A percentile compares a stretch with the other conserved stretches of the same genome.
Evolutionary conservation across 2,888 invertebrate species (phyloP).

Genomic region (Aphidius colemani): DNA sequence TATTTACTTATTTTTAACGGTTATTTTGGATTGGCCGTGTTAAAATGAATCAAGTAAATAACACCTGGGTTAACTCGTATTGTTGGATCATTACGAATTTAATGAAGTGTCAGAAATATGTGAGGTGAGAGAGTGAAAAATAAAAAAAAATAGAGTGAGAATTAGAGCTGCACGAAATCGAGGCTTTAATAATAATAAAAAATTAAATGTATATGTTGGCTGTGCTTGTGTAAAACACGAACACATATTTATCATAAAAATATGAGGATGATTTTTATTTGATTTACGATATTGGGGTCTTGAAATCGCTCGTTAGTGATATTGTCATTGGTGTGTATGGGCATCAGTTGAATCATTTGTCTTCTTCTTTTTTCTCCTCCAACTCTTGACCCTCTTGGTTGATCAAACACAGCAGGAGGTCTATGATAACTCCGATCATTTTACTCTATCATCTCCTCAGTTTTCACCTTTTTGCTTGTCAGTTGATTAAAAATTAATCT

Average conservation of each 20-base stretch:
- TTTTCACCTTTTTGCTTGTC: neutral
- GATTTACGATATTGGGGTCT: conserved; percentile 39
- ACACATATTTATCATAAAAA: neutral
- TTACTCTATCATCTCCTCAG: conserved; percentile 5
- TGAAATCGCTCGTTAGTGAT: conserved; percentile 53
- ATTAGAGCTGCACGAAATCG: conserved; percentile 6
- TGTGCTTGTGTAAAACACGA: neutral
- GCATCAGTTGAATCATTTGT: conserved; percentile 41
- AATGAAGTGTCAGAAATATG: neutral
- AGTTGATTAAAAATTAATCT: too few species aligned
- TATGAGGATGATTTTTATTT: conserved; percentile 37
- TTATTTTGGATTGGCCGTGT: neutral
- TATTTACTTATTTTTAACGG: too few species aligned
- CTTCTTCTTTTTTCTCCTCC: too few species aligned
- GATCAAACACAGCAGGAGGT: conserved; percentile 14
- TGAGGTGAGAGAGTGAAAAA: neutral
- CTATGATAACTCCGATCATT: neutral
- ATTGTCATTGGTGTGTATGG: conserved; percentile 46
- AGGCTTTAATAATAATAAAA: neutral
- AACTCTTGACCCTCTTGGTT: neutral
- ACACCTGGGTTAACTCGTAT: neutral
- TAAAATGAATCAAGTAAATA: neutral
- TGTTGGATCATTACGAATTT: neutral
- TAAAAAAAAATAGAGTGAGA: neutral
- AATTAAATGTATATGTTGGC: neutral